phyloP scores from a whole-genome alignment of 2,888 invertebrate species.

The Thysanoteuthis rhombus region DNA sequence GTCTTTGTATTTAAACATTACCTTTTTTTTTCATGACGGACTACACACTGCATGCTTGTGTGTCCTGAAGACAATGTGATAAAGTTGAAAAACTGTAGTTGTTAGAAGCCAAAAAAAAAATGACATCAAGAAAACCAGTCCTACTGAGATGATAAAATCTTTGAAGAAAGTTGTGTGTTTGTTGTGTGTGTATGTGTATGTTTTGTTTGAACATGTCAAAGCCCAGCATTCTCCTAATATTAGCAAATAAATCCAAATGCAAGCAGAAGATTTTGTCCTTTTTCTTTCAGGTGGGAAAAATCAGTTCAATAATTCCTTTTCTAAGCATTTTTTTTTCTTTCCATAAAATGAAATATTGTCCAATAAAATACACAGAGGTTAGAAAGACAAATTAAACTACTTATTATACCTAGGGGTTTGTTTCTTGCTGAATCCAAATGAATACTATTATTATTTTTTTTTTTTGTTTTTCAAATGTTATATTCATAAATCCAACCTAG shows the following conservation, averaged over 20 bases:
- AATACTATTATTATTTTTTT: neutral
- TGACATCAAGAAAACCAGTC: neutral
- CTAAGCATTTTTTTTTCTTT: neutral
- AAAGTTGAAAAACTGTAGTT: neutral
- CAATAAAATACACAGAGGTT: neutral
- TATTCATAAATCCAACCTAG: neutral
- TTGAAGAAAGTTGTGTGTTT: neutral
- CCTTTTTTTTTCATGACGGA: neutral
- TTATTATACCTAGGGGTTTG: neutral
- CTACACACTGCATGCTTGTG: neutral
- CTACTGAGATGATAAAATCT: neutral
- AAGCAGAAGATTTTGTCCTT: neutral
- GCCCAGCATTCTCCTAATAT: neutral
- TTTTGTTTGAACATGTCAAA: neutral
- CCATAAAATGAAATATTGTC: neutral
- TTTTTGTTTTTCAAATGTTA: neutral
- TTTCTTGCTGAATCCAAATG: neutral
- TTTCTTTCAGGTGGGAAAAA: neutral
- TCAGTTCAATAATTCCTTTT: neutral
- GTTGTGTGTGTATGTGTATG: neutral
- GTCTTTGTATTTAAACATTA: neutral
- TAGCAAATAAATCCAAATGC: neutral
- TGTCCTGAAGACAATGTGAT: slow-evolving; percentile 1
- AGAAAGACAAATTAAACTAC: slow-evolving; percentile 1
- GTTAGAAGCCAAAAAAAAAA: neutral